These are phyloP conservation scores for Meda fulgida DNA, from an alignment of 2,797 vertebrate genomes.

Conservation along the genomic window DNA sequence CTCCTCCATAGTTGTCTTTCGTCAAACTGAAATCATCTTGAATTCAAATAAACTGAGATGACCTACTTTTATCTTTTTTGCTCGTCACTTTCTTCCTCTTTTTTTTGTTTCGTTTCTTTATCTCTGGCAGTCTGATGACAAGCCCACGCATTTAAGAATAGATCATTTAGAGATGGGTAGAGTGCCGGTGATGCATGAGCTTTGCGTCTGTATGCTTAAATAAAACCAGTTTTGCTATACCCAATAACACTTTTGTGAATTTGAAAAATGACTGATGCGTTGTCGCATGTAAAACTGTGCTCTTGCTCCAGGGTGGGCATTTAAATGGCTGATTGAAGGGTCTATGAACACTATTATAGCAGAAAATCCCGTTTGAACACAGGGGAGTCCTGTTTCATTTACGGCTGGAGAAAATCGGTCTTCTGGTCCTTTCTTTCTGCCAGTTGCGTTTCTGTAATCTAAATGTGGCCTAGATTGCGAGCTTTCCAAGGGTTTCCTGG, in stretches of 20 bases:
- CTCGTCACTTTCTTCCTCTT: neutral
- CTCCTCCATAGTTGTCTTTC: neutral
- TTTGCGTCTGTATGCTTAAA: neutral
- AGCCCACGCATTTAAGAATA: slow-evolving; percentile 23
- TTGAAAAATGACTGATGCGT: neutral
- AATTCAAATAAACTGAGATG: slow-evolving; percentile 12
- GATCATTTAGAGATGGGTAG: slow-evolving; percentile 12
- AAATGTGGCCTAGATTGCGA: slow-evolving; percentile 76
- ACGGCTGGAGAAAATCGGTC: slow-evolving; percentile 39
- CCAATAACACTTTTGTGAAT: neutral
- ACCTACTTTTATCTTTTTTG: slow-evolving; percentile 1
- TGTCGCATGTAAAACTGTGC: neutral
- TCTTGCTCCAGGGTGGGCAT: neutral
- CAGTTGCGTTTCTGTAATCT: slow-evolving; percentile 65
- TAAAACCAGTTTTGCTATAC: neutral
- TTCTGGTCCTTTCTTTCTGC: slow-evolving; percentile 56
- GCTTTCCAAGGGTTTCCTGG: slow-evolving; percentile 78
- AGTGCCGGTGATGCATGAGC: neutral
- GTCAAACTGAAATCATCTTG: neutral
- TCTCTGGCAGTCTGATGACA: slow-evolving; percentile 10
- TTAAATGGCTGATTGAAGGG: neutral
- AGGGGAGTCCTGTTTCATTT: slow-evolving; percentile 42
- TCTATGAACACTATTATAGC: neutral
- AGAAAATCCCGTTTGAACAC: slow-evolving; percentile 29
- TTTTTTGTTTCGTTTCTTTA: neutral